Evolutionary conservation across 2,888 invertebrate species (phyloP).

Genomic region (Physocephala rufipes): DNA sequence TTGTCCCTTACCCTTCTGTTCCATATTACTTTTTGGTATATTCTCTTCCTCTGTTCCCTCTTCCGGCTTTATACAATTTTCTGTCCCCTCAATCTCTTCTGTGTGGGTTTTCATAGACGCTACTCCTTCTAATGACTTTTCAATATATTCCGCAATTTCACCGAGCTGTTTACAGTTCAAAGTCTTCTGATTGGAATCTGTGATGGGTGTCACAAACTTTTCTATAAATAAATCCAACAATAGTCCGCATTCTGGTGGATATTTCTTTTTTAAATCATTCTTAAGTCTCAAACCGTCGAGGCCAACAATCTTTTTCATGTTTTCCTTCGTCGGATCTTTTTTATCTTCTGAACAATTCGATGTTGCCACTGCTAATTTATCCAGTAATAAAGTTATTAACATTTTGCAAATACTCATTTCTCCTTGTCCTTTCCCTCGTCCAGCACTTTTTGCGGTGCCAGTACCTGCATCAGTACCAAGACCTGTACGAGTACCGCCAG

Average conservation of each 20-base stretch:
- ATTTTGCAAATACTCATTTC: conserved; percentile 6
- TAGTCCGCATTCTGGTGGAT: neutral
- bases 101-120: too few species aligned
- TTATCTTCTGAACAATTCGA: neutral
- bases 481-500: too few species aligned
- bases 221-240: conserved; percentile 1
- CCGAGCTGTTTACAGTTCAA: too few species aligned
- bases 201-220: neutral
- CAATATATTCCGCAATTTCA: too few species aligned
- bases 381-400: neutral
- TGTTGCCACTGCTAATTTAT: neutral
- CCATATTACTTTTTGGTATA: too few species aligned
- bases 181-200: neutral
- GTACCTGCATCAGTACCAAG: neutral
- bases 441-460: neutral
- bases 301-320: too few species aligned
- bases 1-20: too few species aligned
- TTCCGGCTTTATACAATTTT: too few species aligned
- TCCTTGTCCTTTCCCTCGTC: neutral
- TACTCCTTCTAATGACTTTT: too few species aligned
- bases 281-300: neutral
- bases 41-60: neutral
- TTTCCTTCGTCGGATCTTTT: neutral
- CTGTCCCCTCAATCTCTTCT: too few species aligned
- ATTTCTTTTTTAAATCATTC: neutral